These are phyloP conservation scores for Sigmodon hispidus DNA, from an alignment of 2,113 vertebrate species.

Conservation along the genomic window DNA sequence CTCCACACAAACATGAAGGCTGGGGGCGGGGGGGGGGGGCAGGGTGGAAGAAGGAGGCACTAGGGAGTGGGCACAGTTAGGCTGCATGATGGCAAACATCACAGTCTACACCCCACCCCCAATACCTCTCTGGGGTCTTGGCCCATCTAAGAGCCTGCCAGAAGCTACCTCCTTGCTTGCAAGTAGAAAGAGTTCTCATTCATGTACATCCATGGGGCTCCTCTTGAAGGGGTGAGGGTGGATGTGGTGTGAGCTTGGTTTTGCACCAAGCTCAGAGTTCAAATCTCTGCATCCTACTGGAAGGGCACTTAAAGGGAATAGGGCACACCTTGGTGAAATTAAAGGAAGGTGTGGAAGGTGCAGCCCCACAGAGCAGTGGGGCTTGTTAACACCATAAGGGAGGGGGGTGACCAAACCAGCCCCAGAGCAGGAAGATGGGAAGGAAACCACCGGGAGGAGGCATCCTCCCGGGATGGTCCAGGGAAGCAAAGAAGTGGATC, in stretches of 20 bases:
- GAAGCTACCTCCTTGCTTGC: not conserved
- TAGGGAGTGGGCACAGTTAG: too few species aligned
- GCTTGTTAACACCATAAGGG: not conserved
- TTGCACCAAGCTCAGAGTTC: not conserved
- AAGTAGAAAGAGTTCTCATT: not conserved
- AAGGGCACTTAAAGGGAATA: not conserved
- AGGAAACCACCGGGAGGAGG: not conserved
- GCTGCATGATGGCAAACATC: not conserved
- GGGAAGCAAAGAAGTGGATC: not conserved
- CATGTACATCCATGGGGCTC: not conserved
- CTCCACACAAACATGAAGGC: too few species aligned
- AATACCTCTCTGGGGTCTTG: not conserved
- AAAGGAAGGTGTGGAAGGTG: not conserved
- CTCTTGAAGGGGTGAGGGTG: too few species aligned
- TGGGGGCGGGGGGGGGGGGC: not conserved
- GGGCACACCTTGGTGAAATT: not conserved
- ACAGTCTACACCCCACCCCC: not conserved
- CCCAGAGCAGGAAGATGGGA: not conserved
- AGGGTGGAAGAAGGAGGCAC: not conserved
- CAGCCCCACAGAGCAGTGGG: not conserved
- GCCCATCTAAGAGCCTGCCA: not conserved
- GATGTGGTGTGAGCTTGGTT: not conserved
- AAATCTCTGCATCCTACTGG: not conserved
- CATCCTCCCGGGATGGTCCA: not conserved
- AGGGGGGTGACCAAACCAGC: not conserved